Evolutionary conservation across 1,140 invertebrate genomes (phyloP), one percentile per base, ranked within the genome.

Genomic region (Drosophila ananassae): DNA sequence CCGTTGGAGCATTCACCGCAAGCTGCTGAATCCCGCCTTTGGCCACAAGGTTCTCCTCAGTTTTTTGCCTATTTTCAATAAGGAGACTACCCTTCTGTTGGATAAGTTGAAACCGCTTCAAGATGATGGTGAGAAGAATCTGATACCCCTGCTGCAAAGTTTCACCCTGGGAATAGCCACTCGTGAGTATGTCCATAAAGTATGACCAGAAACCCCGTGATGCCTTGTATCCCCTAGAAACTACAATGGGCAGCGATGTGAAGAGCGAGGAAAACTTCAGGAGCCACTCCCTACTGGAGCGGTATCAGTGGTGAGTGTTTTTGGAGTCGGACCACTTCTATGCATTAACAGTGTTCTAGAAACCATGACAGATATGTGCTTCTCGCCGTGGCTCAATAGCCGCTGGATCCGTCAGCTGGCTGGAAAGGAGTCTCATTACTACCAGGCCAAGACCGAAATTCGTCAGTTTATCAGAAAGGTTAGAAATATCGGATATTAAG

Each of bases 341-440:
- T 77, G 55, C 81, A 59, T 66, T 81, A 67, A 77, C 68, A 84
- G 81, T 77, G 39, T 68, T 55, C 24, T 81, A 47, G 83, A 91
- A 73, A 77, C 62, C 47, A 91, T 91, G 79, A 89, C 90, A 68
- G 71, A 89, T 47, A 91, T 91, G 82, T 84, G 77, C 55, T 90
- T 90, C 47, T 79, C 90, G 3, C 90, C 90, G 1, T 90, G 85
- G 85, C 50, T 91, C 5, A 69, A 51, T 5, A 68, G 37, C 30
- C 77, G 59, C 39, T 55, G 56, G 2, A 13, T 89, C 0, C 71
- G 75, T 0, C 60, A 74, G 28, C 32, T 91, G 3, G 24, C 54
- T 7, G 80, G 82, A 17, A 81, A 66, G 21, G 76, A 90, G 30
- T 25, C 64, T 3, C 21, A 59, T 5, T 91, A 90, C 34, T 30